These are phyloP conservation scores for Antheraea assamensis DNA, from an alignment of 2,888 invertebrate genomes.

Conservation along the genomic window DNA sequence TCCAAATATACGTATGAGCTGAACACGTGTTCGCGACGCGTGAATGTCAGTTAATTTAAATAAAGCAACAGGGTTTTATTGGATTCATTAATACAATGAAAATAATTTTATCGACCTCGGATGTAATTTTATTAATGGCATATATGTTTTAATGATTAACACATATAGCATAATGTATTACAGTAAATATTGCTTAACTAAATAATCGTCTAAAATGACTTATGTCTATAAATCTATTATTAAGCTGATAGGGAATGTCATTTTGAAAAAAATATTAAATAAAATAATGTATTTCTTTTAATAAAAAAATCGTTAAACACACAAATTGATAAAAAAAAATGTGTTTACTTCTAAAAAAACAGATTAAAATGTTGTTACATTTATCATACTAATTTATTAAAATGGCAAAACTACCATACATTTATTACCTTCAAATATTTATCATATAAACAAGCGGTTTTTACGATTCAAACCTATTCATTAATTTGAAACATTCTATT, in stretches of 20 bases:
- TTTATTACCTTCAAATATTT: too few species aligned
- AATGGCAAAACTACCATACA: too few species aligned
- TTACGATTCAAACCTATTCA: not conserved
- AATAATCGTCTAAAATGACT: not conserved
- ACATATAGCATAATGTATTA: not conserved
- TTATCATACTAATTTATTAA: too few species aligned
- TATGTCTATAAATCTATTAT: not conserved
- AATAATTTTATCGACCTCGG: not conserved
- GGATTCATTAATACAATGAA: not conserved
- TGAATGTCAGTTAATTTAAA: conserved; percentile 8
- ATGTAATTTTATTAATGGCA: not conserved
- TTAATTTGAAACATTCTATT: conserved; percentile 3
- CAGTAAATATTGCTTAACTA: not conserved
- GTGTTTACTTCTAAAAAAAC: too few species aligned
- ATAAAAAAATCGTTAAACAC: too few species aligned
- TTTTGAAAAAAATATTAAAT: too few species aligned
- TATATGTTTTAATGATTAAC: not conserved
- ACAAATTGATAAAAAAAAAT: too few species aligned
- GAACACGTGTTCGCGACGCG: conserved; percentile 14
- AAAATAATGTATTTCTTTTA: too few species aligned
- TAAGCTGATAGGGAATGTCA: not conserved
- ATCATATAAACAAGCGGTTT: not conserved
- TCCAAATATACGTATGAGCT: not conserved
- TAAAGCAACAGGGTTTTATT: conserved; percentile 1
- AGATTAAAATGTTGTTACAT: too few species aligned